Conservation (phyloP, 1,140 invertebrate genomes). For the Ips nitidus region DNA sequence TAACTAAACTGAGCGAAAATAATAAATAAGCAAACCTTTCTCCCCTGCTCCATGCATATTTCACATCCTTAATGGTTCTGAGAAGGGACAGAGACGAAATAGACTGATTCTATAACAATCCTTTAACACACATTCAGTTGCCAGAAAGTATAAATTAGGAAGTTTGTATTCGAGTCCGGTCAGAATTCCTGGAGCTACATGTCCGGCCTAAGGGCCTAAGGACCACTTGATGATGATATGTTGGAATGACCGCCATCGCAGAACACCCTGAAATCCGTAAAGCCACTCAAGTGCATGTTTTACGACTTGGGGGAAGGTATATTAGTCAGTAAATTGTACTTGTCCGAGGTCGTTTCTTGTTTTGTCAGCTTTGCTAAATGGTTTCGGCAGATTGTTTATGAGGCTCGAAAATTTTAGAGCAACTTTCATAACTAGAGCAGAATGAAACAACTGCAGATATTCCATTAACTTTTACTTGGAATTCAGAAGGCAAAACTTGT, state of each 20-base stretch:
- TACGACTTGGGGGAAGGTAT: conserved; percentile 28
- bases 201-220: conserved; percentile 30
- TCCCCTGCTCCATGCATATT: not conserved
- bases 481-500: not conserved
- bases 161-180: conserved; percentile 45
- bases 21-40: not conserved
- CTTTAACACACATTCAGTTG: conserved; percentile 13
- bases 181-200: conserved; percentile 26
- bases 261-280: conserved; percentile 39
- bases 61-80: not conserved
- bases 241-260: conserved; percentile 42
- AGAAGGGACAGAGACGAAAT: not conserved
- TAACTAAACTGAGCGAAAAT: not conserved
- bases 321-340: conserved; percentile 29
- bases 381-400: conserved; percentile 6
- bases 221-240: conserved; percentile 48
- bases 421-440: not conserved
- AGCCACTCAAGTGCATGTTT: conserved; percentile 45
- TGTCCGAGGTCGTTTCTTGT: conserved; percentile 25
- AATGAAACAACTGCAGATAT: not conserved
- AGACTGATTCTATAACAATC: not conserved
- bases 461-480: not conserved
- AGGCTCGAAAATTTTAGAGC: conserved; percentile 4
- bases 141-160: conserved; percentile 38
- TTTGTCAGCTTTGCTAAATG: conserved; percentile 32